Evolutionary conservation across 2,888 invertebrate genomes (phyloP), one percentile per base, ranked within the genome.

Genomic region (Coelopa pilipes): DNA sequence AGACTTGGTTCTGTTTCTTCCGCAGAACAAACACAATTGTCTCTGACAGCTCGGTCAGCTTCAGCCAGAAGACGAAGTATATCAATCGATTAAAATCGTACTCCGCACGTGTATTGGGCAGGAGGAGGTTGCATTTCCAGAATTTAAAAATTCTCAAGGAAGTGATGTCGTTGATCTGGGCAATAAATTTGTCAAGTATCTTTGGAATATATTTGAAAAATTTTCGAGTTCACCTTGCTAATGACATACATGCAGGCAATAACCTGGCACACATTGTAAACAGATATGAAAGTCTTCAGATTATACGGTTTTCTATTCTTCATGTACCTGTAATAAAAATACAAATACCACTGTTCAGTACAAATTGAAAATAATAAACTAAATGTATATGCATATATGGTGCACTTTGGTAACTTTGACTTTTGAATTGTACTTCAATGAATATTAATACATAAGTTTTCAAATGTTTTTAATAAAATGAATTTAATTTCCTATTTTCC

Each of bases 191-290:
- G 7, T 63, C 47, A 67, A n/a, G 4, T 60, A 3, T 50, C 1
- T 49, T 65, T 2, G 11, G 19, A 50, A 17, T 13, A 12, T 12
- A n/a, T 53, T 34, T 34, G 1, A 17, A 1, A 1, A 34, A 34
- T 55, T 24, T 4, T 5, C 9, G 1, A 10, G 74, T 77, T 80
- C 78, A 86, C 87, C 79, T 78, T 77, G 45, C 74, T 66, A 17
- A 82, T 72, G 72, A 83, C 76, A 72, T 82, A 85, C 3, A 83
- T 17, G 73, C 87, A 87, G 10, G 80, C 75, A 7, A 82, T 11
- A 12, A 96, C 93, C 91, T 96, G 96, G 67, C 91, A 84, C n/a
- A 94, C 87, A 85, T 97, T 96, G 88, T 96, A 97, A 80, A 90
- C 88, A 75, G 92, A 90, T 78, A 96, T 92, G 49, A 93, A 83